These are phyloP conservation scores for Lacanobia oleracea DNA, from an alignment of 2,888 invertebrate species.

Conservation along the genomic window DNA sequence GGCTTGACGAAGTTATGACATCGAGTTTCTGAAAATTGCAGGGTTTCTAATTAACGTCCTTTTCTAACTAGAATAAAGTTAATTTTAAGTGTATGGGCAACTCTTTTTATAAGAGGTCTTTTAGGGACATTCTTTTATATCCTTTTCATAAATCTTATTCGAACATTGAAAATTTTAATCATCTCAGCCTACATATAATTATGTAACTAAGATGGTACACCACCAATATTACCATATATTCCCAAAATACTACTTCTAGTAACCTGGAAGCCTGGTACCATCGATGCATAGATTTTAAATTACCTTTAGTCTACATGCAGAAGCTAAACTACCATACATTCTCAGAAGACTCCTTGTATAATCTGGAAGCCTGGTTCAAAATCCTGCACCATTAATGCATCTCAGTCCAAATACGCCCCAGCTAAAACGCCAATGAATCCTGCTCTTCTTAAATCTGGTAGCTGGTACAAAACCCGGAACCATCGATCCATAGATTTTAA, in stretches of 20 bases:
- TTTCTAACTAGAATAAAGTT: not conserved
- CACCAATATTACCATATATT: not conserved
- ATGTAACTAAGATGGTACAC: too few species aligned
- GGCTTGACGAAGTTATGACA: conserved; percentile 1
- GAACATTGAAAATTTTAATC: not conserved
- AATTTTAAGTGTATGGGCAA: not conserved
- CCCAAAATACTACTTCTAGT: not conserved
- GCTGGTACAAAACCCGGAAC: too few species aligned
- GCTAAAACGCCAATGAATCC: too few species aligned
- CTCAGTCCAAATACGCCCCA: too few species aligned
- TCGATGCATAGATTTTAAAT: not conserved
- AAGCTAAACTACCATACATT: not conserved
- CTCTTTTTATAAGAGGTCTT: too few species aligned
- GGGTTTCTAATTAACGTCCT: not conserved
- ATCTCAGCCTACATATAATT: not conserved
- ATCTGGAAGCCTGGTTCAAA: conserved; percentile 18
- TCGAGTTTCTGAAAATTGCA: not conserved
- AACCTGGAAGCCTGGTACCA: not conserved
- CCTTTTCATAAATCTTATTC: not conserved
- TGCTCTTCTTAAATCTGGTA: too few species aligned
- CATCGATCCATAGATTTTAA: not conserved
- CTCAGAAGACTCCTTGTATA: conserved; percentile 30
- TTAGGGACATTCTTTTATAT: too few species aligned
- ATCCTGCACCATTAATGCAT: conserved; percentile 31
- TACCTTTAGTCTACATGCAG: not conserved